Evolutionary conservation across 2,888 invertebrate species (phyloP), one percentile per base, ranked within the genome.

Genomic region (Lasioglossum lativentre): DNA sequence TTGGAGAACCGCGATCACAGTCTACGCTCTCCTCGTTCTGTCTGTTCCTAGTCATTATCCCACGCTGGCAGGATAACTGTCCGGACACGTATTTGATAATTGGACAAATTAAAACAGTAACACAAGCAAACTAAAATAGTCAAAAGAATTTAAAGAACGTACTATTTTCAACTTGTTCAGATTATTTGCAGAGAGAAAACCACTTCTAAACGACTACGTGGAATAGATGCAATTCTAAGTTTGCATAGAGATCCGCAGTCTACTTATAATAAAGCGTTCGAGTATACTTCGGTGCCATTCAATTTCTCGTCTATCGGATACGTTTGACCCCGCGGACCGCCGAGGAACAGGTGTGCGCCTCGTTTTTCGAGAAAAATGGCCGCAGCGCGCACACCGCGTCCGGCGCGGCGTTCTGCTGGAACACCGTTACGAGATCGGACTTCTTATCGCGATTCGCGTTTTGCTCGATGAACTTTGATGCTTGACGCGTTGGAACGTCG

Each of bases 351-450:
- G 66, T 72, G 81, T 72, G n/a, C 27, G 52, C 52, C 52, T 52
- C 52, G 52, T 52, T 52, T 66, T 34, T 30, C 66, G 66, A 66
- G 66, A 66, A 66, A 66, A 66, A 34, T 63, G 6, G 6, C 63
- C 30, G 63, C n/a, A 14, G 6, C n/a, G 27, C n/a, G 6, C 42
- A 14, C 34, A 14, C 34, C 75, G 52, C 72, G 30, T 63, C 5
- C 59, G 16, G 66, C 30, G 72, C 59, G 8, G 66, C 30, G 72
- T 59, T 34, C 59, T 70, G 75, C 12, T 68, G 40, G 82, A 72
- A 88, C 82, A 85, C 85, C 85, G 85, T 85, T 85, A 85, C 71
- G 56, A 71, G 83, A 85, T 78, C 85, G 30, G 66, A 47, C 78
- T 75, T 83, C 66, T 78, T 85, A 75, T 78, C 83, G 78, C 75